Evolutionary conservation across 2,888 invertebrate genomes (phyloP).

Genomic region (Bombylius discolor): DNA sequence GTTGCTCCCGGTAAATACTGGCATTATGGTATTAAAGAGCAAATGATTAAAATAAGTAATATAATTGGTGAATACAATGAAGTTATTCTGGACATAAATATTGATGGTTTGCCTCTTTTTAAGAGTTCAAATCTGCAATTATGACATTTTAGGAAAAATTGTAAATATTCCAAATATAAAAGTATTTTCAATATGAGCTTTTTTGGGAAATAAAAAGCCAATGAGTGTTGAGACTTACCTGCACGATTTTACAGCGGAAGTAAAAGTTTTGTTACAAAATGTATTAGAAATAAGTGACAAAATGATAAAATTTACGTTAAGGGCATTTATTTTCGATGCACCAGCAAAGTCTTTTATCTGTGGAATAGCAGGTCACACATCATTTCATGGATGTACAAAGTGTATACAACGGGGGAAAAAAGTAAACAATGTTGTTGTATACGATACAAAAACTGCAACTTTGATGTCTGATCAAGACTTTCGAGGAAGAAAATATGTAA

Average conservation of each 20-base stretch:
- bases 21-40: too few species aligned
- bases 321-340: constrained; percentile 14
- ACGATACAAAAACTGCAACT: neutral
- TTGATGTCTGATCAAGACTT: constrained; percentile 1
- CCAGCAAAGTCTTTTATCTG: constrained; percentile 3
- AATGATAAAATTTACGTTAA: constrained; percentile 5
- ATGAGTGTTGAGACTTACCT: constrained; percentile 1
- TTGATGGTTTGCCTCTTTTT: constrained; percentile 12
- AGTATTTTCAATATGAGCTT: constrained; percentile 8
- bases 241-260: constrained; percentile 6
- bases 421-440: neutral
- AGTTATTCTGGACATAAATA: constrained; percentile 9
- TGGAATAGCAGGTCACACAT: neutral
- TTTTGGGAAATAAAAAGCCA: constrained; percentile 7
- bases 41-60: too few species aligned
- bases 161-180: constrained; percentile 8
- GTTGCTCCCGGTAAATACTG: too few species aligned
- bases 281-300: constrained; percentile 2
- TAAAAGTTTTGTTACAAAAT: neutral
- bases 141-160: constrained; percentile 12
- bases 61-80: constrained; percentile 10
- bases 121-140: constrained; percentile 11
- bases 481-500: neutral
- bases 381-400: neutral
- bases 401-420: neutral